Evolutionary conservation across 1,140 invertebrate genomes (phyloP), one percentile per base, ranked within the genome.

Genomic region (Lethocerus indicus): DNA sequence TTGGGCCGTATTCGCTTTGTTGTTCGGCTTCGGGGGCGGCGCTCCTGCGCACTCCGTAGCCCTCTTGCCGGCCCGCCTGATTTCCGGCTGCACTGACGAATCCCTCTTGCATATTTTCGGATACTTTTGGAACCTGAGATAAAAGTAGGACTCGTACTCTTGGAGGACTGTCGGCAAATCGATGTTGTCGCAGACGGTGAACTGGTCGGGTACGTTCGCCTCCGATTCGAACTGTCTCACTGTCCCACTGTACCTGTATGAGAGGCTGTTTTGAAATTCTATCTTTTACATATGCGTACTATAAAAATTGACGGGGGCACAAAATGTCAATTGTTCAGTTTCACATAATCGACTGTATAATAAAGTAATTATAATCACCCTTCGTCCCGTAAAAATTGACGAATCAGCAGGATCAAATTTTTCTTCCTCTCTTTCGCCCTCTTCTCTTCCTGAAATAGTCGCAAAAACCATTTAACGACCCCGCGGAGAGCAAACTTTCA

Each of bases 71-170:
- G 46, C 18, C 60, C 57, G 50, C 60, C 65, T 63, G 20, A 56
- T 59, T 2, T 57, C 47, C 21, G 64, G 48, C 41, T 49, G 18
- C 23, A 27, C 14, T 16, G 12, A 24, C 9, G 5, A 41, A 66
- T 21, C 59, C 41, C 47, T 71, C 64, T 75, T 81, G 25, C 79
- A 75, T 25, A 90, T 73, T 61, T 76, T 80, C 0, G 90, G 89
- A 61, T 85, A 78, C 63, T 84, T 87, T 61, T 85, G 80, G 64
- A 88, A 93, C 58, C 86, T 79, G 18, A 84, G 67, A 56, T 78
- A 75, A 64, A 88, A 90, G 68, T 86, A 94, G 44, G 80, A 81
- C 54, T 82, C 82, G 63, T 86, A 95, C 56, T 94, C 88, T 66
- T 87, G 74, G 39, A 94, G 64, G 50, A 96, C 83, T 16, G 79